Base-by-base conservation (phyloP, 2,797 vertebrate species). In the Percopsis omiscomaycus region DNA sequence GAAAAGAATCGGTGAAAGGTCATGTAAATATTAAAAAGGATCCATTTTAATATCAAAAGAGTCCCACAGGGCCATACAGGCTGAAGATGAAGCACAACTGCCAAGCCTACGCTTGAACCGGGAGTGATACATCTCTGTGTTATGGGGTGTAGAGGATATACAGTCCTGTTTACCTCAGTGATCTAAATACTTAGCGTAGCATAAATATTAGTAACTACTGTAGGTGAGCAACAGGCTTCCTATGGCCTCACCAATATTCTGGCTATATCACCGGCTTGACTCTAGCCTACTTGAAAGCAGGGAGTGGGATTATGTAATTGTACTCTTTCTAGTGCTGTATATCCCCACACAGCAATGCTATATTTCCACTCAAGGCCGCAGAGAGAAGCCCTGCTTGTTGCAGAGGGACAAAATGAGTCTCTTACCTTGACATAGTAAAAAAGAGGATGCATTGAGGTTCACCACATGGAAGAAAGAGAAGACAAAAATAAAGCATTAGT, bases 341-440 rank as follows among this genome's bases (percentile, higher is more conserved):
- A 10, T 42, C 37, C 37, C 37, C 9, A 9, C 9, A 9, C 22
- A 2, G 0, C 12, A 37, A 15, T 47, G 5, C 48, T 9, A 53
- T 13, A 46, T 64, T 14, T 45, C 2, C 29, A 12, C 0, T 51
- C 14, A 22, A 22, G 13, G 42, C 6, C 22, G 42, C 49, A 47
- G 28, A 10, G 47, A 59, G 53, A 61, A 74, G 47, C 66, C 46
- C 1, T 3, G 54, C 22, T 51, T 30, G 2, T 5, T 16, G 27
- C 15, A 51, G 29, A 12, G 52, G 14, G n/a, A 30, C 1, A 59
- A 5, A 60, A 59, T 5, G 16, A 68, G 10, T 84, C 12, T 87
- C 91, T 91, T 92, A 92, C 91, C 92, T 93, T 84, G 1, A 67
- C 59, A 8, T 52, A 42, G 56, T n/a, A 29, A 58, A 69, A 12